phyloP scores from a whole-genome alignment of 2,888 invertebrate species.

The Zygogramma bicolorata region DNA sequence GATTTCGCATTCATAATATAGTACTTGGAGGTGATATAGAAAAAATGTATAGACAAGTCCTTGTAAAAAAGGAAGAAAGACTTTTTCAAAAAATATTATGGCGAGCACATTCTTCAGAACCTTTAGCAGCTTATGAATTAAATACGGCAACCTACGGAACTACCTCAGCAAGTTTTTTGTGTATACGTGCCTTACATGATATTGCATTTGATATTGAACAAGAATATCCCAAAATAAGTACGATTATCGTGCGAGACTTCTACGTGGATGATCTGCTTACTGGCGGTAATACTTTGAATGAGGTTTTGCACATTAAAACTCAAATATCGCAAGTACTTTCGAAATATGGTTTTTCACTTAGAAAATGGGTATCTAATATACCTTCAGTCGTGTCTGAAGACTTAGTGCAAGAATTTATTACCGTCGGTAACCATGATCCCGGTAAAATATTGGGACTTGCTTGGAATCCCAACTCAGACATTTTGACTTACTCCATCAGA shows the following conservation, averaged over 20 bases:
- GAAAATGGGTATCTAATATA: too few species aligned
- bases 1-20: slow-evolving; percentile 9
- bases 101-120: slow-evolving; percentile 11
- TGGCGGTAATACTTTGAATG: background rate
- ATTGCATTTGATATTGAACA: too few species aligned
- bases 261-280: slow-evolving; percentile 21
- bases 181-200: too few species aligned
- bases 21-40: slow-evolving; percentile 12
- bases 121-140: slow-evolving; percentile 6
- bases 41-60: slow-evolving; percentile 29
- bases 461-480: too few species aligned
- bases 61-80: slow-evolving; percentile 15
- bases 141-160: slow-evolving; percentile 33
- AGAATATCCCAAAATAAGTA: too few species aligned
- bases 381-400: background rate
- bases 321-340: background rate
- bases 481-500: too few species aligned
- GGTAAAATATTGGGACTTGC: background rate
- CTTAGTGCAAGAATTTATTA: background rate
- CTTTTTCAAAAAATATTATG: slow-evolving; percentile 31
- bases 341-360: background rate
- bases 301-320: background rate
- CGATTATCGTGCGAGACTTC: too few species aligned
- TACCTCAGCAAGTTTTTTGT: slow-evolving; percentile 22
- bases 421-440: background rate